Base-by-base conservation (phyloP, 2,797 vertebrate genomes). In the Pagetopsis macropterus region DNA sequence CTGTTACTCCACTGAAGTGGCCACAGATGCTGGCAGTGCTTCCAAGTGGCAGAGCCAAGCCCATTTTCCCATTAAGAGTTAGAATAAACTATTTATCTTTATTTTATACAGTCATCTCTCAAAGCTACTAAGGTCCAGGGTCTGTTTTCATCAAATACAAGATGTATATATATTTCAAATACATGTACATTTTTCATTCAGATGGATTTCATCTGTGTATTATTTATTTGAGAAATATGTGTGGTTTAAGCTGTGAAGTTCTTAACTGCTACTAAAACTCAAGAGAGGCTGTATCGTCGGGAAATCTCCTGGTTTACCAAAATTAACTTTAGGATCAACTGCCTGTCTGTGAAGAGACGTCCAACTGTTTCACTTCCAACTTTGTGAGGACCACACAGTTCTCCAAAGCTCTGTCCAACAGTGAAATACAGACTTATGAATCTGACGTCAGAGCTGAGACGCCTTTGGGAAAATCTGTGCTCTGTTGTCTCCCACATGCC, bases 101-200 rank as follows among this genome's bases (percentile, higher is more conserved):
- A 87, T 84, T 88, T 89, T 89, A 93, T 84, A 94, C 89, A 92
- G 64, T 73, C 83, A 85, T 93, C 90, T 84, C 79, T 94, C 88
- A 85, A 65, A 85, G 78, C 87, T 79, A 60, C 78, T 74, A 81
- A 86, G 76, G 63, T 84, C 82, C 56, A 52, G 33, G 56, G n/a
- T 45, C 44, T 3, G 1, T 64, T 63, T 85, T 81, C 55, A 76
- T 84, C 76, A 76, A 77, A 66, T 50, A n/a, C 44, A 62, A 60
- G 16, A 85, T 72, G 66, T 72, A 33, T 79, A 65, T 69, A 77
- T 85, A 76, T 71, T 87, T 86, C 69, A 87, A 88, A 90, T 82
- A 88, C 76, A 81, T 73, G 61, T 37, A 27, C 15, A 51, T 73
- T 71, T 77, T 49, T 74, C 62, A 23, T 69, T 61, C 65, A 21